Percentiles rank a stretch among this genome's conserved stretches.
These are phyloP conservation scores for Agrilus biguttatus DNA, from an alignment of 2,888 invertebrate genomes.

Conservation along the genomic window DNA sequence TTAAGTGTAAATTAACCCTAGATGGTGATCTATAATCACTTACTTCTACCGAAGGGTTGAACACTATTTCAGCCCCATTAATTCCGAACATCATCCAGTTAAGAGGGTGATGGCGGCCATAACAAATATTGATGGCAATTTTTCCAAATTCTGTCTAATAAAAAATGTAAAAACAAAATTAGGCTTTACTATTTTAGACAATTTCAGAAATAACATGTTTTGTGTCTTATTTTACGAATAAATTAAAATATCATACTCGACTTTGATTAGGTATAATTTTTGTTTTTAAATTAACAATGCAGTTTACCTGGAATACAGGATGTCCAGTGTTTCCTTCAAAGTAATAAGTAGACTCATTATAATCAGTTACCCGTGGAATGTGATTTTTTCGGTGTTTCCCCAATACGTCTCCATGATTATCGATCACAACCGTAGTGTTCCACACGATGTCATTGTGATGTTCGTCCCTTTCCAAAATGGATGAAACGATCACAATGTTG, in stretches of 20 bases:
- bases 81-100: slow-evolving; percentile 97
- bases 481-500: slow-evolving; percentile 86
- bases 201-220: too few species aligned
- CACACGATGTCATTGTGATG: slow-evolving; percentile 70
- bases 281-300: too few species aligned
- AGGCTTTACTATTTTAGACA: too few species aligned
- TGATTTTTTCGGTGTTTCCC: slow-evolving; percentile 99
- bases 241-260: too few species aligned
- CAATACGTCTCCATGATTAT: slow-evolving; percentile 65
- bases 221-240: too few species aligned
- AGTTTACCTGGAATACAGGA: slow-evolving; percentile 60
- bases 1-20: background rate
- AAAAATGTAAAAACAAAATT: background rate
- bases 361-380: slow-evolving; percentile 92
- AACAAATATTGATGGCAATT: slow-evolving; percentile 92
- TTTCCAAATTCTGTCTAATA: slow-evolving; percentile 64
- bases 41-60: slow-evolving; percentile 94
- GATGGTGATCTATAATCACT: slow-evolving; percentile 9
- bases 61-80: slow-evolving; percentile 96
- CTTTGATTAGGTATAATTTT: too few species aligned
- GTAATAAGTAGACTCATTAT: slow-evolving; percentile 94
- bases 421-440: slow-evolving; percentile 91
- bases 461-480: slow-evolving; percentile 84
- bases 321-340: slow-evolving; percentile 89
- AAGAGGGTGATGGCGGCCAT: slow-evolving; percentile 91